Evolutionary conservation across 2,797 vertebrate species (phyloP), one percentile per base, ranked within the genome.

Genomic region (Lacerta bilineata): DNA sequence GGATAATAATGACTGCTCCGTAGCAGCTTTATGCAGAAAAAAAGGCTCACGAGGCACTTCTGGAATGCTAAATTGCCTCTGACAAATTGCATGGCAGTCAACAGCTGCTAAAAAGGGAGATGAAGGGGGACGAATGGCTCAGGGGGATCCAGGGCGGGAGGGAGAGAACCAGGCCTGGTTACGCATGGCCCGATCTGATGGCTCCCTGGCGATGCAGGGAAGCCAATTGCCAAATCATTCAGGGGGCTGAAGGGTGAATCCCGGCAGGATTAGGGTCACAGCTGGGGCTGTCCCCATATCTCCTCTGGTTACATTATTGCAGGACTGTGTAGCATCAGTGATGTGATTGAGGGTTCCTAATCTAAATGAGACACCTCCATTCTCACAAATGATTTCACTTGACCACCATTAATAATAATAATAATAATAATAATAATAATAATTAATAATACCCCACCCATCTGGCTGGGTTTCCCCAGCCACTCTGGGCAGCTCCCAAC

Each of bases 1-100:
- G 91, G 89, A 10, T 50, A 43, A 2, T 91, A 90, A 82, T 91
- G 91, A 91, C 85, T 50, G 87, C 91, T 84, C 83, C 0, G 5
- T 25, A 74, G 76, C 76, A 8, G 33, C 83, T 72, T 46, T 5
- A 10, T 74, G 66, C 25, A 1, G 50, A 3, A 13, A 15, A 20
- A 3, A 71, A 20, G 64, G 81, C 80, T 81, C 72, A 43, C 23
- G 29, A 39, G 85, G 46, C 88, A 20, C 80, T 87, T 83, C 76
- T 20, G 50, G 85, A 72, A 79, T 72, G 23, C 81, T 83, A 78
- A 90, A 87, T 29, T 13, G 75, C 25, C 50, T 46, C 85, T 79
- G 89, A 50, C 41, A 66, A 83, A 83, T 64, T 27, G 33, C 61
- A 8, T 1, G 46, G 72, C 72, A 43, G 61, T 17, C 27, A 55